Conservation (phyloP, 2,888 invertebrate species). For the Eretmocerus hayati region DNA sequence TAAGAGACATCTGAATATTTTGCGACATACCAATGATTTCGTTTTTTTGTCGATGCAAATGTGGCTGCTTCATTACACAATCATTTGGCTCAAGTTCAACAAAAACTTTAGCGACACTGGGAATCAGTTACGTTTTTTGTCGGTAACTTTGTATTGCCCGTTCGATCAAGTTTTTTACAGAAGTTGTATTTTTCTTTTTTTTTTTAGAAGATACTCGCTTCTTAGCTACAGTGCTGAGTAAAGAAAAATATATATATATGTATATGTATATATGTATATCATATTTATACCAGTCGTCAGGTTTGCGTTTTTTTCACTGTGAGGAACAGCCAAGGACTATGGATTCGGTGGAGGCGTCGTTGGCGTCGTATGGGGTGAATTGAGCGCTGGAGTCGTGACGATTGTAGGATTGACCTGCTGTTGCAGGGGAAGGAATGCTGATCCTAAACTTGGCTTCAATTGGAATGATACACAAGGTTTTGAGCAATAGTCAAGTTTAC, state of each 20-base stretch:
- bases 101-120: conserved; percentile 29
- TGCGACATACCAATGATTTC: no score
- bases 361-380: conserved; percentile 42
- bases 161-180: conserved; percentile 13
- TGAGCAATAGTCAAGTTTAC: conserved; percentile 48
- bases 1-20: conserved; percentile 30
- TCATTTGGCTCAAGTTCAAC: conserved; percentile 28
- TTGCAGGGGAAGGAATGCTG: conserved; percentile 71
- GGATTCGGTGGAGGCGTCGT: conserved; percentile 46
- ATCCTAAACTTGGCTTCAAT: conserved; percentile 70
- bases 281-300: conserved; percentile 32
- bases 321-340: conserved; percentile 40
- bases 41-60: conserved; percentile 27
- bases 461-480: conserved; percentile 68
- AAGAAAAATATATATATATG: conserved; percentile 31
- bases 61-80: conserved; percentile 32
- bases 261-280: conserved; percentile 21
- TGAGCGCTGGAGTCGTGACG: conserved; percentile 38
- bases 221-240: conserved; percentile 33
- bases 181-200: conserved; percentile 20
- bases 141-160: conserved; percentile 25
- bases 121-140: conserved; percentile 27
- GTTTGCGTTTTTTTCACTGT: conserved; percentile 35
- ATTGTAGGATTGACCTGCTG: conserved; percentile 43
- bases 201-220: conserved; percentile 33